A percentile compares a stretch with the other conserved stretches of the same genome.
These are phyloP conservation scores for Drosophila imparisetae DNA, from an alignment of 2,888 invertebrate genomes.

Conservation along the genomic window DNA sequence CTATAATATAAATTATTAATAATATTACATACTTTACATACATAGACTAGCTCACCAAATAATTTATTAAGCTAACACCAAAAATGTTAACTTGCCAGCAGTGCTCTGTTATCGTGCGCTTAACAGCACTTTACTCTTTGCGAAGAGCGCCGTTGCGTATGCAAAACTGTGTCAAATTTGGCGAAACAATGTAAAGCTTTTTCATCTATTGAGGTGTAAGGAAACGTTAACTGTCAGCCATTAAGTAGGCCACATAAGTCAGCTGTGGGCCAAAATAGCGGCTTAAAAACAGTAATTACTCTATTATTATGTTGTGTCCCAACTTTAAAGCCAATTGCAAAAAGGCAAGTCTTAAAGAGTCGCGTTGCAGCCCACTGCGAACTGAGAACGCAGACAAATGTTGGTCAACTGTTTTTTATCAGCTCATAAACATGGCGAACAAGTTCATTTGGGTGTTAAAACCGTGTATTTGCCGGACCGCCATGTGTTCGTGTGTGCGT, in stretches of 20 bases:
- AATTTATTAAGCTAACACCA: constrained; percentile 29
- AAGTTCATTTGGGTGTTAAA: constrained; percentile 80
- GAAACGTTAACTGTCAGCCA: constrained; percentile 47
- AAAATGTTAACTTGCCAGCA: constrained; percentile 4
- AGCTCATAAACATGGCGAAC: constrained; percentile 79
- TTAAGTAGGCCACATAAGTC: constrained; percentile 52
- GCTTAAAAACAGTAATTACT: constrained; percentile 9
- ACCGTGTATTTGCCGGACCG: constrained; percentile 67
- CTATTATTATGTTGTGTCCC: background rate
- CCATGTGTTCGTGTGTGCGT: constrained; percentile 52
- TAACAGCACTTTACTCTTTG: constrained; percentile 58
- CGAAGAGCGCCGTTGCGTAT: constrained; percentile 46
- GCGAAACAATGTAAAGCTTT: constrained; percentile 56
- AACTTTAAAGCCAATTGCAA: constrained; percentile 27
- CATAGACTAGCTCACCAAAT: constrained; percentile 4
- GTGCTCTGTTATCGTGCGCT: constrained; percentile 12
- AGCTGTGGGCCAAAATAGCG: constrained; percentile 14
- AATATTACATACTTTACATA: background rate
- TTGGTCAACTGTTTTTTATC: constrained; percentile 81
- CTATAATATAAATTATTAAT: background rate
- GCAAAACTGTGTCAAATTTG: constrained; percentile 52
- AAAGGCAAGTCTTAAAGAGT: constrained; percentile 25
- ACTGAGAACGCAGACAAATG: constrained; percentile 61
- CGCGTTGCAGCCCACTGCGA: constrained; percentile 4
- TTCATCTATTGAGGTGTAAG: constrained; percentile 49